Evolutionary conservation across 2,888 invertebrate genomes (phyloP).

Genomic region (Escarpia spicata): DNA sequence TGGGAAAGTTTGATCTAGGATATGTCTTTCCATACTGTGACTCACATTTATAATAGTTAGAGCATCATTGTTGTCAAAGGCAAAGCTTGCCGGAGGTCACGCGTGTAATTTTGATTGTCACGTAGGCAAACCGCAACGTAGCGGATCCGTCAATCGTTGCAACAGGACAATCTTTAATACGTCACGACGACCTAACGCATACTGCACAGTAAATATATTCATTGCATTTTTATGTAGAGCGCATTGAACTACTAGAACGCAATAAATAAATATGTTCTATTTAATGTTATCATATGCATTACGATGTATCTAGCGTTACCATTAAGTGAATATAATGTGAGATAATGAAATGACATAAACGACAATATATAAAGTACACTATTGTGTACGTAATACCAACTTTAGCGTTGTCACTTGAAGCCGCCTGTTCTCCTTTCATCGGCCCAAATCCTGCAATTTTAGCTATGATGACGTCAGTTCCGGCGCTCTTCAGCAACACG

Average conservation of each 20-base stretch:
- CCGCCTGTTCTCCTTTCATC: slow-evolving; percentile 24
- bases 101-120: too few relatives aligned
- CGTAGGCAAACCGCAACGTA: too few relatives aligned
- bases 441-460: slow-evolving; percentile 34
- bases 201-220: neutral
- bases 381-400: neutral
- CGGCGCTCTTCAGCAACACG: slow-evolving; percentile 25
- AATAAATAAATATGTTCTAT: neutral
- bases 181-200: too few relatives aligned
- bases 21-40: too few relatives aligned
- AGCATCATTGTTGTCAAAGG: too few relatives aligned
- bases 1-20: too few relatives aligned
- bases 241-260: neutral
- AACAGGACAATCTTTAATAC: too few relatives aligned
- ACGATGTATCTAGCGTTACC: neutral
- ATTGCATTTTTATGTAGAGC: too few relatives aligned
- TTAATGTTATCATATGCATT: neutral
- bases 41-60: too few relatives aligned
- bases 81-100: too few relatives aligned
- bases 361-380: neutral
- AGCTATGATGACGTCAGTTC: slow-evolving; percentile 23
- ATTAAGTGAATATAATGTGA: neutral
- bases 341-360: neutral
- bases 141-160: too few relatives aligned
- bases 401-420: neutral